Conservation (phyloP, 1,140 invertebrate genomes). For the Hirudo medicinalis region DNA sequence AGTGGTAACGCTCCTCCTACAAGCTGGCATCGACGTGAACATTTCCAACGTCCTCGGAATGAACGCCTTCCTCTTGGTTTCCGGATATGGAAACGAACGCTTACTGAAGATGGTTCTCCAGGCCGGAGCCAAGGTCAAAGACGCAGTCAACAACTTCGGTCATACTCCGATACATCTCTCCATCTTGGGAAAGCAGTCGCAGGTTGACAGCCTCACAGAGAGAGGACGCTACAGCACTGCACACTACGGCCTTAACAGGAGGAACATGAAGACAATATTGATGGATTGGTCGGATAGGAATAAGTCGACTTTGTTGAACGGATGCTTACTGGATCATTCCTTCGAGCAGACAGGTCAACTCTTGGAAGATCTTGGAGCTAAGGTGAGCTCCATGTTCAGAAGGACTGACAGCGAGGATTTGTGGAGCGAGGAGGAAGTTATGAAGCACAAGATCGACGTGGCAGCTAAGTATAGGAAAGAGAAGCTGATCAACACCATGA, state of each 20-base stretch:
- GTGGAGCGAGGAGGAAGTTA: conserved; percentile 19
- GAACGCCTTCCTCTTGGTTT: conserved; percentile 24
- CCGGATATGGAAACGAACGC: conserved; percentile 22
- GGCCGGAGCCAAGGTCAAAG: conserved; percentile 19
- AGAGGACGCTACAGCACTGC: conserved; percentile 1
- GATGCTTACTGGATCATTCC: not conserved
- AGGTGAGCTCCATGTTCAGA: conserved; percentile 12
- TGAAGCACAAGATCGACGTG: conserved; percentile 21
- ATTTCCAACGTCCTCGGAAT: conserved; percentile 23
- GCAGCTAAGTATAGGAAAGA: conserved; percentile 18
- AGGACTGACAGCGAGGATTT: conserved; percentile 9
- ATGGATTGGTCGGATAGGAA: conserved; percentile 14
- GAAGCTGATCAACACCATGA: not conserved
- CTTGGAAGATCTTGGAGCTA: conserved; percentile 20
- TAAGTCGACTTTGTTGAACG: not conserved
- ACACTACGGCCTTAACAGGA: conserved; percentile 17
- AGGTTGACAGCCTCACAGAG: conserved; percentile 19
- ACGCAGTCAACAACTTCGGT: conserved; percentile 22
- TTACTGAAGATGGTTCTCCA: conserved; percentile 20
- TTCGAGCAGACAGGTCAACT: conserved; percentile 20
- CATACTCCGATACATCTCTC: conserved; percentile 22
- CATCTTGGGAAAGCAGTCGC: conserved; percentile 21
- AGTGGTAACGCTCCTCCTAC: conserved; percentile 17
- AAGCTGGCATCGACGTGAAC: conserved; percentile 22
- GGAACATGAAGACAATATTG: conserved; percentile 20